Conservation (phyloP, 2,888 invertebrate genomes). For the Lasius fuliginosus region DNA sequence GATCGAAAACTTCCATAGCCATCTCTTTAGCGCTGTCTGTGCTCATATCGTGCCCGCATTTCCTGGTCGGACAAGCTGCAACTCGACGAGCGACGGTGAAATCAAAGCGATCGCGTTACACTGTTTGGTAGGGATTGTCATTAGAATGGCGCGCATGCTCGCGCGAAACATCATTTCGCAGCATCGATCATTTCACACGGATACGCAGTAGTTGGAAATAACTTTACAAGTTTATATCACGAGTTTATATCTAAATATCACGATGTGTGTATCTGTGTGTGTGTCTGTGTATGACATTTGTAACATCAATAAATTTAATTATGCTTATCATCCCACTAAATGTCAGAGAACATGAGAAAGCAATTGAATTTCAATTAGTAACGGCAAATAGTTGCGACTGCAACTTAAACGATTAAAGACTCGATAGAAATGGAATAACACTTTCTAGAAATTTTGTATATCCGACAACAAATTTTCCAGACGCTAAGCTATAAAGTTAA, state of each 20-base stretch:
- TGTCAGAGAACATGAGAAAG: not conserved
- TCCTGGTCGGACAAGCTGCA: conserved; percentile 9
- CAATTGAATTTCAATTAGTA: not conserved
- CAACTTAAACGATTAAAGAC: not conserved
- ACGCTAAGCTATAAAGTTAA: not conserved
- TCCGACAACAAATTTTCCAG: not conserved
- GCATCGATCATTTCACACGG: conserved; percentile 24
- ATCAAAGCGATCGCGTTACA: conserved; percentile 32
- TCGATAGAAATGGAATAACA: not conserved
- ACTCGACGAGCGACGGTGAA: conserved; percentile 22
- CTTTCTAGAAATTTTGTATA: not conserved
- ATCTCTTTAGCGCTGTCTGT: conserved; percentile 40
- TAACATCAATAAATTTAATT: conserved; percentile 15
- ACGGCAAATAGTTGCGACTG: not conserved
- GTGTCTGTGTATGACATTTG: not conserved
- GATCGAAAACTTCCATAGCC: conserved; percentile 56
- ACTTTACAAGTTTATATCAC: not conserved
- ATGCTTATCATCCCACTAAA: not conserved
- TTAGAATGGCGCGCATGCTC: not conserved
- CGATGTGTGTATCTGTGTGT: not conserved
- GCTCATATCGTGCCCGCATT: conserved; percentile 33
- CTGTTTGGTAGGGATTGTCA: conserved; percentile 14
- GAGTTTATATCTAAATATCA: conserved; percentile 1
- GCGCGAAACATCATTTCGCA: conserved; percentile 14
- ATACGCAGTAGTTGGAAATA: conserved; percentile 1